Evolutionary conservation across 2,797 vertebrate genomes (phyloP).

Genomic region (Pseudochirops cupreus): DNA sequence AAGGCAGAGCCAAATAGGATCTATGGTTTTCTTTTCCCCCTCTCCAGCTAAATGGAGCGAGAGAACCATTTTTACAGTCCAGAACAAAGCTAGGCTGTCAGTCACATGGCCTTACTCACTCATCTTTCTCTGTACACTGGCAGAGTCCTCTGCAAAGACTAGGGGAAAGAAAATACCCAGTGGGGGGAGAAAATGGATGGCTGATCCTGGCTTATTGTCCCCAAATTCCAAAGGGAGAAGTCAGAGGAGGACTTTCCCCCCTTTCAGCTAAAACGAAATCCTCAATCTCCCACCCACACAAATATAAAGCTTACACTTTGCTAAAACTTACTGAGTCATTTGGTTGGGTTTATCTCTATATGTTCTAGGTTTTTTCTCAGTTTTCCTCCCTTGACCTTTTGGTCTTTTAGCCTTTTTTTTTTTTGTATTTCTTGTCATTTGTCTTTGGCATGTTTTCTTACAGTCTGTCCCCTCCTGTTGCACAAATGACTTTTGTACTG

Average conservation of each 20-base stretch:
- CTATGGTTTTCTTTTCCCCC: background rate
- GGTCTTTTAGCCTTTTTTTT: background rate
- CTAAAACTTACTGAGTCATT: background rate
- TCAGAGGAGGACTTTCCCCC: background rate
- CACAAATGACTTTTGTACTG: background rate
- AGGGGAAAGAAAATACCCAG: background rate
- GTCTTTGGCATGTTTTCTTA: background rate
- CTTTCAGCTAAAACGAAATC: background rate
- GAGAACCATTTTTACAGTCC: background rate
- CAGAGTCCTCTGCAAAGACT: background rate
- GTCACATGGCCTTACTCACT: background rate
- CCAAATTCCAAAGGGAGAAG: background rate
- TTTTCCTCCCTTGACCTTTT: background rate
- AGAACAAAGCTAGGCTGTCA: background rate
- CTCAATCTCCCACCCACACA: background rate
- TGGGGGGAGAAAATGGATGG: background rate
- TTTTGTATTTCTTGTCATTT: background rate
- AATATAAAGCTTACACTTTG: background rate
- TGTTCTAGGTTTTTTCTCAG: background rate
- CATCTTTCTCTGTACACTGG: background rate
- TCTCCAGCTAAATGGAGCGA: background rate
- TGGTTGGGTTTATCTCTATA: background rate
- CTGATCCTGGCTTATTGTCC: background rate
- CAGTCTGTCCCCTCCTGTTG: background rate
- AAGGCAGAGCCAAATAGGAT: background rate